phyloP scores from a whole-genome alignment of 2,888 invertebrate genomes.

The Yponomeuta cagnagella region DNA sequence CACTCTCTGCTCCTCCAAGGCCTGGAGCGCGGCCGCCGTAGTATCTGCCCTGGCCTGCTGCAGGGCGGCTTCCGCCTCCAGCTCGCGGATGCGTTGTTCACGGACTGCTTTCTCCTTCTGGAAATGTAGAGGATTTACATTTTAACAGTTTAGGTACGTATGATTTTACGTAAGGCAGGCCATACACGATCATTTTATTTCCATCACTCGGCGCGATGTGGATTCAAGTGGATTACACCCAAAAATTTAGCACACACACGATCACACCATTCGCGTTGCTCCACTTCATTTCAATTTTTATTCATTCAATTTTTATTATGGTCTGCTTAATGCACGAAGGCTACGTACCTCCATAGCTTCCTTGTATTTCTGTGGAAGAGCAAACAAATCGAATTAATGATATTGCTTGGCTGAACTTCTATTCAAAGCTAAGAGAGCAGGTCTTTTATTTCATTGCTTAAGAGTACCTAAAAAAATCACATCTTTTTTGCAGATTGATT shows the following conservation, averaged over 20 bases:
- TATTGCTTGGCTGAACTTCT: not conserved
- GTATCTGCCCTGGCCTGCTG: slow-evolving; percentile 54
- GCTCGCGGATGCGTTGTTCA: slow-evolving; percentile 68
- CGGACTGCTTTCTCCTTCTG: slow-evolving; percentile 59
- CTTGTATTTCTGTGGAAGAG: slow-evolving; percentile 64
- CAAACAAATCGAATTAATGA: slow-evolving; percentile 5
- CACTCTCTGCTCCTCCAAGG: slow-evolving; percentile 52
- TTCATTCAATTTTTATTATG: too few species aligned
- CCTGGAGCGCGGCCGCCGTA: slow-evolving; percentile 48
- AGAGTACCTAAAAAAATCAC: too few species aligned
- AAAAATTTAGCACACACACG: too few species aligned
- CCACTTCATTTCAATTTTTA: too few species aligned
- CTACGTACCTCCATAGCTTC: slow-evolving; percentile 64
- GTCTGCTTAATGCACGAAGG: not conserved
- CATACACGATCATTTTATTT: too few species aligned
- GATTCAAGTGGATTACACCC: too few species aligned
- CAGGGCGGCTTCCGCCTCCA: slow-evolving; percentile 57
- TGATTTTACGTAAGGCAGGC: not conserved
- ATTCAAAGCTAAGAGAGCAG: too few species aligned
- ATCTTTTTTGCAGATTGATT: too few species aligned
- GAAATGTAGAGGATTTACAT: not conserved
- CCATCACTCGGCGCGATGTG: too few species aligned
- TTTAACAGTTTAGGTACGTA: not conserved
- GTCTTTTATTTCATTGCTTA: too few species aligned
- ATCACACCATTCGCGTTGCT: too few species aligned